Base-by-base conservation (phyloP, 2,888 invertebrate genomes). In the Melieria crassipennis region DNA sequence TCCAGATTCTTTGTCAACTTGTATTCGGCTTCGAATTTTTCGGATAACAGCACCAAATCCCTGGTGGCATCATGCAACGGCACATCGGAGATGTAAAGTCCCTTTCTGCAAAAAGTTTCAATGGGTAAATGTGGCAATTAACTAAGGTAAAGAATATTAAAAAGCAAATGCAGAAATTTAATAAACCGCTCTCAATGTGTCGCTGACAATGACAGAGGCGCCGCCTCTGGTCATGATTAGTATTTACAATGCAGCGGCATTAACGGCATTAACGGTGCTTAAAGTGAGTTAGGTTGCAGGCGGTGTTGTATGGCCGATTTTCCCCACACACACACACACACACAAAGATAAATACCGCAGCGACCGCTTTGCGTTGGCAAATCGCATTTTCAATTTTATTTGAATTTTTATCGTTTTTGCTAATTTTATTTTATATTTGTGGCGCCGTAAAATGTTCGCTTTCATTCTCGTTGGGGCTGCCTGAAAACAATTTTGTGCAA, bases 21-120 rank as follows among this genome's bases (percentile, higher is more conserved):
- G 88, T 98, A 98, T 87, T 98, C 98, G 0, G 97, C 97, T 87
- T 97, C 97, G 84, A 97, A 98, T 87, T 97, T 97, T 87, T 98
- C 98, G 7, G 97, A 97, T 90, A 98, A 93, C 79, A 98, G 89
- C 7, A 98, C 97, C 82, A 98, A 89, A 88, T 98, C 98, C 72
- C 98, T 89, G 4, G 98, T 98, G 2, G 98, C 97, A 84, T 98
- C 98, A 84, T 98, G 98, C 30, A 98, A 89, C 4, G 98, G 98
- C 75, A 98, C 95, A 87, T 98, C 98, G 73, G 96, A 95, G 80
- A 98, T 92, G 87, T 93, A 96, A 45, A 98, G 90, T 3, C 97
- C 97, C 66, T 96, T 92, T 77, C 96, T 95, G 83, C 52, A 73
- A 87, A 13, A 10, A 46, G 30, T 30, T 30, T 30, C 2, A 30